Conservation (phyloP, 2,888 invertebrate genomes). For the Auanema freiburgensis region DNA sequence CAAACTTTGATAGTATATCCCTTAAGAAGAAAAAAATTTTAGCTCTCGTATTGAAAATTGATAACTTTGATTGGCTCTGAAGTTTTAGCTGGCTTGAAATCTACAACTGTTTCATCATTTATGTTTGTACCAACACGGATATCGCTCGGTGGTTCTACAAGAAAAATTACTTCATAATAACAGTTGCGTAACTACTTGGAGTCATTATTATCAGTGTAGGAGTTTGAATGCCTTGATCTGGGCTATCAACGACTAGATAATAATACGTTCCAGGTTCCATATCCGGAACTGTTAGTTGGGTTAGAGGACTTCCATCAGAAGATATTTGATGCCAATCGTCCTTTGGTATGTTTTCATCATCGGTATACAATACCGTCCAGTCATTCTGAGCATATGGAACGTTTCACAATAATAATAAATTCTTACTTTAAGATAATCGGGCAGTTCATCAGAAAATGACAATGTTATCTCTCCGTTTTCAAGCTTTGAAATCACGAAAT, state of each 20-base stretch:
- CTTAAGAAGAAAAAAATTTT: constrained; percentile 20
- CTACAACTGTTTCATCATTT: constrained; percentile 59
- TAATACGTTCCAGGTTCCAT: constrained; percentile 57
- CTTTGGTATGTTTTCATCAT: constrained; percentile 50
- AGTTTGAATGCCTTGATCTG: constrained; percentile 56
- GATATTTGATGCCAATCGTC: constrained; percentile 53
- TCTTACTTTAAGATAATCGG: constrained; percentile 49
- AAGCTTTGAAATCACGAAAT: constrained; percentile 53
- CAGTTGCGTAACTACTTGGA: constrained; percentile 49
- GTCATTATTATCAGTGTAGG: constrained; percentile 57
- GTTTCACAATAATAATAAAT: background rate
- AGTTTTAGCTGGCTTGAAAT: constrained; percentile 56
- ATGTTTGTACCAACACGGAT: constrained; percentile 60
- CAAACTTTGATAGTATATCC: constrained; percentile 47
- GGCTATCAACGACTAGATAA: constrained; percentile 56
- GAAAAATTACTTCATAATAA: background rate
- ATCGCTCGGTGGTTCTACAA: constrained; percentile 57
- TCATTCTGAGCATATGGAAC: constrained; percentile 37
- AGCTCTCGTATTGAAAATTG: background rate
- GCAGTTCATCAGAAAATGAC: constrained; percentile 54
- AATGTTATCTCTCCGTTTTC: constrained; percentile 54
- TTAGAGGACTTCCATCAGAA: constrained; percentile 50
- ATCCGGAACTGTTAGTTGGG: constrained; percentile 42
- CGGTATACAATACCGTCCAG: constrained; percentile 58
- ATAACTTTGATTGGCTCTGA: constrained; percentile 39